Percentiles rank a stretch among this genome's conserved stretches.
Evolutionary conservation across 2,113 vertebrate species (phyloP).

Genomic region (Mirza zaza): DNA sequence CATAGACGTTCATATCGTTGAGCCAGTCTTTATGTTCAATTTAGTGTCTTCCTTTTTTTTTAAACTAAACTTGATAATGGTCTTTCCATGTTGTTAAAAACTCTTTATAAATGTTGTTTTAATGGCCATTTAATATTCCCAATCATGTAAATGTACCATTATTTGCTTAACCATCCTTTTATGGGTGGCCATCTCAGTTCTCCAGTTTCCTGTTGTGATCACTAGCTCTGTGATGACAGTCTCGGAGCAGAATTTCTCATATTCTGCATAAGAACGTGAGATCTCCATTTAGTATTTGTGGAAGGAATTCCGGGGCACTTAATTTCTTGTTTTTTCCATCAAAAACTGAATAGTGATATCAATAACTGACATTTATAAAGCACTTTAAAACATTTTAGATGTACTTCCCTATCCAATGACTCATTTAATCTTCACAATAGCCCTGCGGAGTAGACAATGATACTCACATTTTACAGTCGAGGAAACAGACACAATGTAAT

Average conservation of each 20-base stretch:
- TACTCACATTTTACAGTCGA: background rate
- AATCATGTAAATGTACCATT: background rate
- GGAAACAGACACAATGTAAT: background rate
- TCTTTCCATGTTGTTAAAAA: background rate
- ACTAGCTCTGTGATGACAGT: background rate
- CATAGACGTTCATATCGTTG: background rate
- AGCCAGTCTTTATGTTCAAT: background rate
- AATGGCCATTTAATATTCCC: background rate
- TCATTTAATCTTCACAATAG: background rate
- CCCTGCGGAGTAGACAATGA: background rate
- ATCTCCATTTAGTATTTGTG: background rate
- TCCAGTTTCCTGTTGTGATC: background rate
- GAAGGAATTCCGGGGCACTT: background rate
- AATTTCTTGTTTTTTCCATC: background rate
- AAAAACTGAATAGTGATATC: background rate
- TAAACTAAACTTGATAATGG: background rate
- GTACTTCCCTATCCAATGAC: background rate
- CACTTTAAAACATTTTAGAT: background rate
- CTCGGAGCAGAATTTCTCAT: background rate
- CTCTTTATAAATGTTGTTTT: background rate
- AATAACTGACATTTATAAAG: background rate
- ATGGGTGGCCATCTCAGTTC: background rate
- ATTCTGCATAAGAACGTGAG: background rate
- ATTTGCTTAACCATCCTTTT: background rate
- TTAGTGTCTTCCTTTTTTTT: conserved; percentile 16